These are phyloP conservation scores for Otis tarda DNA, from an alignment of 2,113 vertebrate species.

Conservation along the genomic window DNA sequence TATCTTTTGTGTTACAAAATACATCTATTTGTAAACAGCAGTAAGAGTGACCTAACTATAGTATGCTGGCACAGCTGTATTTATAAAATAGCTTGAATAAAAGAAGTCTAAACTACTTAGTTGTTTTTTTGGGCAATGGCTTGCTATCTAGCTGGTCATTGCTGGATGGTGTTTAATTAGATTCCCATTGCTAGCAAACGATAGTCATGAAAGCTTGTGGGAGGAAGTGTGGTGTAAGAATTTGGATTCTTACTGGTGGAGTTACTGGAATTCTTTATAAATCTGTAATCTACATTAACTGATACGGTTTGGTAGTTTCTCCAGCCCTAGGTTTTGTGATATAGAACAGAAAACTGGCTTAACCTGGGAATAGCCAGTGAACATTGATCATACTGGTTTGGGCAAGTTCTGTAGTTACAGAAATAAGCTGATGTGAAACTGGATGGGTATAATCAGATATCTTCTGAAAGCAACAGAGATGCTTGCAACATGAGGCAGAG, in stretches of 20 bases:
- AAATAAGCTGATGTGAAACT: slow-evolving; percentile 41
- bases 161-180: neutral
- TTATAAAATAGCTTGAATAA: neutral
- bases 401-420: neutral
- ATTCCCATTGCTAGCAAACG: neutral
- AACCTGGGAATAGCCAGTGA: neutral
- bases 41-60: neutral
- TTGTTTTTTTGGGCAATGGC: neutral
- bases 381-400: neutral
- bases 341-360: neutral
- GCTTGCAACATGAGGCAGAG: slow-evolving; percentile 47
- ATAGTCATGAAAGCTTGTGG: neutral
- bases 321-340: neutral
- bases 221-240: neutral
- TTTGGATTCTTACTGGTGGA: neutral
- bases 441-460: slow-evolving; percentile 38
- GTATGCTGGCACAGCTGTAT: neutral
- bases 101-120: neutral
- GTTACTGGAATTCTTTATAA: slow-evolving; percentile 10
- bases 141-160: neutral
- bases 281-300: neutral
- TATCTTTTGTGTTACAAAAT: neutral
- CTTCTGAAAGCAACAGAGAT: slow-evolving; percentile 56
- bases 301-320: neutral
- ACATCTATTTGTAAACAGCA: neutral